phyloP scores from a whole-genome alignment of 92 coral and sea anemone genomes.

The Epizoanthus stellaris region DNA sequence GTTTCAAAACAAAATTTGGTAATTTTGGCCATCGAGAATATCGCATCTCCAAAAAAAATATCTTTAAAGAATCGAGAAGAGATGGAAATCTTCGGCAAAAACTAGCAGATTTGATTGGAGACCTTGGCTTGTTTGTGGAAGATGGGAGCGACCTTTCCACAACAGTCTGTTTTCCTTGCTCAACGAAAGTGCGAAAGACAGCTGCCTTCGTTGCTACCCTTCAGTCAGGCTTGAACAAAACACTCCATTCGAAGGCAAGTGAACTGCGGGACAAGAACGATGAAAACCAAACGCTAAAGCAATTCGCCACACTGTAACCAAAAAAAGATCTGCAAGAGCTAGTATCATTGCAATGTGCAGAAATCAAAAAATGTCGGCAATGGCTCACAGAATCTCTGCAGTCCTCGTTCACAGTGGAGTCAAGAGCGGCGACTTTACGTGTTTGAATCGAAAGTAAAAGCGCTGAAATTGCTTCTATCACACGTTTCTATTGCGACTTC shows the following conservation, averaged over 20 bases:
- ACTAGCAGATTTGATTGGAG: constrained; percentile 10
- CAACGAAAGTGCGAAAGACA: constrained; percentile 13
- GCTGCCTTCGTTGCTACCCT: constrained; percentile 27
- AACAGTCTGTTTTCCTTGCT: constrained; percentile 14
- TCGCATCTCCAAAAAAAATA: constrained; percentile 11
- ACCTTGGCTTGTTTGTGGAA: background rate
- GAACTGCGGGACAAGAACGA: too few relatives aligned
- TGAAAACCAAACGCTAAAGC: too few relatives aligned
- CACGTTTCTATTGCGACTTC: too few relatives aligned
- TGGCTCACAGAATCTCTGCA: constrained; percentile 19
- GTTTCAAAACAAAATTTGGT: too few relatives aligned
- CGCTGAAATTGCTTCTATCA: too few relatives aligned
- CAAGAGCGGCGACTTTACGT: constrained; percentile 20
- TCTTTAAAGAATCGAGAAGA: constrained; percentile 9
- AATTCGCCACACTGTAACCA: too few relatives aligned
- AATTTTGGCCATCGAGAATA: too few relatives aligned
- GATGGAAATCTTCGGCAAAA: constrained; percentile 3
- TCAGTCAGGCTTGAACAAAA: background rate
- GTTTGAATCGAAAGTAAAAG: constrained; percentile 13
- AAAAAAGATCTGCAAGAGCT: background rate
- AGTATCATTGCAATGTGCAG: constrained; percentile 1
- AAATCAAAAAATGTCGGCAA: constrained; percentile 9
- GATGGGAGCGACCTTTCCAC: constrained; percentile 5
- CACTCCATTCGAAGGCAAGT: too few relatives aligned
- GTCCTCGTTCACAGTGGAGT: constrained; percentile 27